Base-by-base conservation (phyloP, 2,797 vertebrate genomes). In the Dromococcyx pavoninus region DNA sequence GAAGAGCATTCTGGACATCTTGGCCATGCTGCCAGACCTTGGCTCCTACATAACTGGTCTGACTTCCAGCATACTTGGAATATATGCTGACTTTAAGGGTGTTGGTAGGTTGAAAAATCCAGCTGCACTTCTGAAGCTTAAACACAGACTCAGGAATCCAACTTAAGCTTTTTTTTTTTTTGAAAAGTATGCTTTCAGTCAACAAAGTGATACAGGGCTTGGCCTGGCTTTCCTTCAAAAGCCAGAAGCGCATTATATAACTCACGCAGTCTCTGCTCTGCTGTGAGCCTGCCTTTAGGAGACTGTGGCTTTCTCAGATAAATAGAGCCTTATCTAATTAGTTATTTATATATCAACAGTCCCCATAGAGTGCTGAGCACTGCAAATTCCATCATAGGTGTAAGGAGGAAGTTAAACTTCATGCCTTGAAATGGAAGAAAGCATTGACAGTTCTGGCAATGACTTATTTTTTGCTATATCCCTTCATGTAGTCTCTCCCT, bases 161-260 rank as follows among this genome's bases (percentile, higher is more conserved):
- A 33, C 64, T 94, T 65, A 57, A 82, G 64, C 67, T 94, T 95
- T 92, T 88, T 96, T 93, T 93, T 88, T 67, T 92, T 93, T 86
- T 21, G 37, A 80, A 78, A 93, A 89, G 33, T 71, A 92, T 88
- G 83, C 51, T 64, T 91, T 93, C 72, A 64, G 79, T 90, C 88
- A 94, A 81, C 83, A 93, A 92, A 93, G 77, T 1, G 2, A 81
- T 88, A 54, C 33, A 82, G 56, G 64, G 62, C 79, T 94, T 69
- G 75, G 41, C 30, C 79, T 92, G 85, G 66, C 79, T 93, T 92
- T 75, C 76, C 79, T 88, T 94, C 86, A 83, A 86, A 91, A 94
- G 70, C 72, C 32, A 44, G 73, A 66, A 91, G 51, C 3, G 2
- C 21, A 18, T 93, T 84, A 66, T n/a, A 43, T 18, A 91, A 21